These are phyloP conservation scores for Xerus inauris DNA, from an alignment of 2,113 vertebrate species.

Conservation along the genomic window DNA sequence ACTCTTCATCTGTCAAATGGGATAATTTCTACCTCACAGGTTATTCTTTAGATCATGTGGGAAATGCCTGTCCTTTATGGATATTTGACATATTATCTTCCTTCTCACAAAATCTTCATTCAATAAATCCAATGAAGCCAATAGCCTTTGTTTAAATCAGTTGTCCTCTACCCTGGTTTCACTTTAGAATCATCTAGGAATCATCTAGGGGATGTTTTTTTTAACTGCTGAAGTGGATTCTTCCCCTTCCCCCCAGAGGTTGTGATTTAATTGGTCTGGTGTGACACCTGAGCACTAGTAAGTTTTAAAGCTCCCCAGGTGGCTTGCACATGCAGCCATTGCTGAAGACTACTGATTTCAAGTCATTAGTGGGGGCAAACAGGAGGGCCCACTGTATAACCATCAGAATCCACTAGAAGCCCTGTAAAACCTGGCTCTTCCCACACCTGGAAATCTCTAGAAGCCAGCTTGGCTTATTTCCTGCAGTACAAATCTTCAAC, in stretches of 20 bases:
- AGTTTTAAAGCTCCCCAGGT: constrained; percentile 52
- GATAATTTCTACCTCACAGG: not conserved
- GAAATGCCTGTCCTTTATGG: not conserved
- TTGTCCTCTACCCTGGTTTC: not conserved
- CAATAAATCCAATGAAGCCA: not conserved
- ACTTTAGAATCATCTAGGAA: constrained; percentile 34
- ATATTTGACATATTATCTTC: not conserved
- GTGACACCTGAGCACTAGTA: not conserved
- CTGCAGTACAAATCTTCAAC: constrained; percentile 58
- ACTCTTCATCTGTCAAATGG: not conserved
- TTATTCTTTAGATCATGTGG: not conserved
- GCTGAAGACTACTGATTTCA: constrained; percentile 33
- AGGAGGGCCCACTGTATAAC: not conserved
- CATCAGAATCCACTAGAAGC: constrained; percentile 16
- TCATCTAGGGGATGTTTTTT: constrained; percentile 24
- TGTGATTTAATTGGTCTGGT: constrained; percentile 38
- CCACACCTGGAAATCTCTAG: constrained; percentile 65
- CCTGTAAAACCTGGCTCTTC: constrained; percentile 53
- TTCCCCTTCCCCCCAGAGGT: not conserved
- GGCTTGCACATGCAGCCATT: not conserved
- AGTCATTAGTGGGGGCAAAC: not conserved
- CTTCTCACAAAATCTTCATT: constrained; percentile 30
- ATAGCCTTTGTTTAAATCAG: not conserved
- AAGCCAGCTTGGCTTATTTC: constrained; percentile 65
- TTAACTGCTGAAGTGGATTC: not conserved